Conservation (phyloP, 1,140 invertebrate genomes). For the Drosophila dunni region DNA sequence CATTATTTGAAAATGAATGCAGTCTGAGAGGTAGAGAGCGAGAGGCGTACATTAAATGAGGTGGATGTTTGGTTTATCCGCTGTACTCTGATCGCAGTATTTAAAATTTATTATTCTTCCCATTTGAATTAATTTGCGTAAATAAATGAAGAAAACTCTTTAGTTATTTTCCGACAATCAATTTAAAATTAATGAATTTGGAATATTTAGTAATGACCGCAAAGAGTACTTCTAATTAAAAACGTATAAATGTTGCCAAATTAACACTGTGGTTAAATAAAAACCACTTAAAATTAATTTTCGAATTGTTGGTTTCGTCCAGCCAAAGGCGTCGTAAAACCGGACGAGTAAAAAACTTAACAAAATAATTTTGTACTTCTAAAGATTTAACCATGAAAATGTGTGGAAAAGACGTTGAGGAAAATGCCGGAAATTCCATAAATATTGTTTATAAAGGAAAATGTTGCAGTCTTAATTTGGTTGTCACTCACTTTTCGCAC, state of each 20-base stretch:
- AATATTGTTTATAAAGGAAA: too few species aligned
- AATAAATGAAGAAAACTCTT: not conserved
- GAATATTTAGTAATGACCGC: slow-evolving; percentile 27
- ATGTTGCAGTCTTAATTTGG: too few species aligned
- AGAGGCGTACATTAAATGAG: not conserved
- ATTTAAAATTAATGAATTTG: slow-evolving; percentile 11
- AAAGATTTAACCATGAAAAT: too few species aligned
- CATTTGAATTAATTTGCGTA: slow-evolving; percentile 7
- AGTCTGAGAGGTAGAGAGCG: slow-evolving; percentile 13
- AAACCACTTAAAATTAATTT: slow-evolving; percentile 8
- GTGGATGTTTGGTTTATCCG: too few species aligned
- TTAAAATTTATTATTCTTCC: slow-evolving; percentile 15
- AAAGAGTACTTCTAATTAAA: slow-evolving; percentile 33
- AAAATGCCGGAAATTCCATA: too few species aligned
- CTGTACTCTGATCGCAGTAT: slow-evolving; percentile 19
- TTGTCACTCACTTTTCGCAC: too few species aligned
- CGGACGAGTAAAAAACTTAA: not conserved
- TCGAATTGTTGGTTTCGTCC: not conserved
- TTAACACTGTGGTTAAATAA: slow-evolving; percentile 31
- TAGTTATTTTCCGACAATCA: slow-evolving; percentile 11
- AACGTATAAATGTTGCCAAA: slow-evolving; percentile 35
- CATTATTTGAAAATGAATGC: slow-evolving; percentile 41
- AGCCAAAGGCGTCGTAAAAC: not conserved
- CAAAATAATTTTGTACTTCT: not conserved
- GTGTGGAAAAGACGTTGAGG: not conserved